Conservation (phyloP, 2,888 invertebrate genomes). For the Trachelus iudaicus region DNA sequence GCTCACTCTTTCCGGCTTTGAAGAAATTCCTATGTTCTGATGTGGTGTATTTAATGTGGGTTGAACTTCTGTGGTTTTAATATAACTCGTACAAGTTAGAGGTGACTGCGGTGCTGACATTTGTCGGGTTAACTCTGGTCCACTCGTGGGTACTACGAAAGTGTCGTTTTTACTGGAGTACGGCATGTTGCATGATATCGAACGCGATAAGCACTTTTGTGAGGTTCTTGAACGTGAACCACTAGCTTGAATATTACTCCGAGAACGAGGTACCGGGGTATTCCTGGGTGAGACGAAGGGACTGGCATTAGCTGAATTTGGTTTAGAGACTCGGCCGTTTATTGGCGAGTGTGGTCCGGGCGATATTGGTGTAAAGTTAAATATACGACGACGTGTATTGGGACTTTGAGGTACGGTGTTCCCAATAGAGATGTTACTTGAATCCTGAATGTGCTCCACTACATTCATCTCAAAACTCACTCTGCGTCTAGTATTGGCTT, state of each 20-base stretch:
- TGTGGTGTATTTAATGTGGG: conserved; percentile 25
- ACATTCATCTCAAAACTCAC: conserved; percentile 71
- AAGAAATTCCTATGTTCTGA: conserved; percentile 16
- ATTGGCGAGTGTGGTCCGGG: conserved; percentile 78
- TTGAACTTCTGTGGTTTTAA: conserved; percentile 49
- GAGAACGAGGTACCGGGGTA: conserved; percentile 78
- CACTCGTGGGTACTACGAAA: conserved; percentile 58
- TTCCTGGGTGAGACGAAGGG: conserved; percentile 86
- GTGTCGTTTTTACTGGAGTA: conserved; percentile 51
- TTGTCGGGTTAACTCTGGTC: conserved; percentile 42
- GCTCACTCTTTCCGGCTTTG: conserved; percentile 9
- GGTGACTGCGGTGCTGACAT: conserved; percentile 45
- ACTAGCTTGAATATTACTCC: conserved; percentile 70
- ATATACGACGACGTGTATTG: conserved; percentile 81
- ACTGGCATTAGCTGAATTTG: conserved; percentile 78
- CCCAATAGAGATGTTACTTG: conserved; percentile 47
- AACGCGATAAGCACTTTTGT: conserved; percentile 54
- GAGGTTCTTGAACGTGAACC: conserved; percentile 46
- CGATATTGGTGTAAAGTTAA: conserved; percentile 88
- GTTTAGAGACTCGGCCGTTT: conserved; percentile 69
- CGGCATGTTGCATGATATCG: conserved; percentile 60
- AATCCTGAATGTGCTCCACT: conserved; percentile 52
- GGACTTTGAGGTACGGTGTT: conserved; percentile 77
- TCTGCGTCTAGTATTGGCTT: conserved; percentile 62
- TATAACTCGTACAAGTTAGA: conserved; percentile 37